Base-by-base conservation (phyloP, 53 echinoderm and acorn worm genomes). In the Pentamera pediparva region DNA sequence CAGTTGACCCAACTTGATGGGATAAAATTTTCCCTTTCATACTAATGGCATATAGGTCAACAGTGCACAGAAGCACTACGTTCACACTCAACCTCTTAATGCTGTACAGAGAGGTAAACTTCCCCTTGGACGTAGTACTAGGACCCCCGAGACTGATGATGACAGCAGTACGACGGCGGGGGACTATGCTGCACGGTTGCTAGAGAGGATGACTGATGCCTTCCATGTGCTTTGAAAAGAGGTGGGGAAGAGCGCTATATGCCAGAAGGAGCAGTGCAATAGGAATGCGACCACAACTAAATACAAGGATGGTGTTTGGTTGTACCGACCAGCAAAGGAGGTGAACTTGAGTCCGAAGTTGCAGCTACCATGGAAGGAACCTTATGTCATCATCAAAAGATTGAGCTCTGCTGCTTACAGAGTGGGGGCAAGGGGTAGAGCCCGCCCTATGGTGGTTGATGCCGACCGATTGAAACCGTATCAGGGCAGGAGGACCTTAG, bases 321-420 rank as follows among this genome's bases (percentile, higher is more conserved):
- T 83, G 19, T 48, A 83, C 48, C 32, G 63, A 1, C 67, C 55
- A 24, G 1, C 36, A 5, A 67, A 47, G 45, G 56, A 56, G 35
- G 76, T 76, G 34, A 76, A 76, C 34, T 26, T 53, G 8, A 54
- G 56, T 34, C 77, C 83, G 2, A 83, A 83, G 59, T 26, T 83
- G 43, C 27, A 5, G 4, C 32, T 52, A 0, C 26, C 18, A 22
- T 83, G 83, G 83, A 59, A 67, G 32, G 83, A 70, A 3, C 76
- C 83, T 4, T 76, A 51, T 31, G 35, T 61, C 8, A 43, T 83
- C 24, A 37, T 76, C 0, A 59, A 76, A 22, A n/a, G 33, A 22
- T 37, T 76, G 4, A 67, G 69, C 39, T 70, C 77, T 38, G 78
- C 77, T 7, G 36, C 59, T 11, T 70, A 59, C n/a, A 40, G 62